A percentile compares a stretch with the other conserved stretches of the same genome.
phyloP scores from a whole-genome alignment of 1,140 invertebrate genomes.

The Agraylea sexmaculata region DNA sequence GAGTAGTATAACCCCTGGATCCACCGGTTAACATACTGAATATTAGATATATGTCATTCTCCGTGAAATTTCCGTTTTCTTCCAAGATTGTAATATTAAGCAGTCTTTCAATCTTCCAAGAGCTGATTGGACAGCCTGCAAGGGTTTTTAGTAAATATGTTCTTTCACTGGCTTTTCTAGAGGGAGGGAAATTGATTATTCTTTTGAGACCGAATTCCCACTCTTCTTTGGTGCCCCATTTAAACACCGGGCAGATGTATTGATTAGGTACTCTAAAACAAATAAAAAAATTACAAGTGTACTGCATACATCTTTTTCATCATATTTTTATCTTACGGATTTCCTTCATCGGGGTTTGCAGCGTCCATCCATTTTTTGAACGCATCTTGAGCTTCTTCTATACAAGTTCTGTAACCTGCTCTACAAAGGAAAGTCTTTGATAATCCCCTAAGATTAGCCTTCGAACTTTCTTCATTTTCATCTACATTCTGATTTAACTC shows the following conservation, averaged over 20 bases:
- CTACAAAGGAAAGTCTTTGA: slow-evolving; percentile 56
- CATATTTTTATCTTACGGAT: too few relatives aligned
- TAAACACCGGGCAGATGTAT: slow-evolving; percentile 64
- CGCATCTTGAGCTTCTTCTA: slow-evolving; percentile 50
- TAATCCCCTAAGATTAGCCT: slow-evolving; percentile 45
- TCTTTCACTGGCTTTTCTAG: slow-evolving; percentile 54
- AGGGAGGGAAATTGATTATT: slow-evolving; percentile 56
- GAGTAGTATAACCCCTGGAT: slow-evolving; percentile 51
- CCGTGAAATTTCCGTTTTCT: slow-evolving; percentile 54
- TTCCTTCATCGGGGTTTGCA: slow-evolving; percentile 55
- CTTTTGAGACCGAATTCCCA: slow-evolving; percentile 67
- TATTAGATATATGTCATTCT: slow-evolving; percentile 58
- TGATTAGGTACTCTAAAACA: slow-evolving; percentile 52
- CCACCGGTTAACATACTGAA: slow-evolving; percentile 56
- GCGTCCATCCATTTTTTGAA: slow-evolving; percentile 56
- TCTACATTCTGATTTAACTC: slow-evolving; percentile 42
- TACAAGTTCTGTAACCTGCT: slow-evolving; percentile 58
- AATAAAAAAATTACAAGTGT: background rate
- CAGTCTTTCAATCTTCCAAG: slow-evolving; percentile 52
- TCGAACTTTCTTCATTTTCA: slow-evolving; percentile 45
- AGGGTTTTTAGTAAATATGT: slow-evolving; percentile 63
- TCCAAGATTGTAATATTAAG: slow-evolving; percentile 54
- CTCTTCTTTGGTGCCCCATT: slow-evolving; percentile 61
- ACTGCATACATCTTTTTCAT: too few relatives aligned
- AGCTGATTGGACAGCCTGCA: slow-evolving; percentile 57